A percentile compares a stretch with the other conserved stretches of the same genome.
Conservation (phyloP, 2,888 invertebrate genomes). For the Gymnosoma rotundatum region DNA sequence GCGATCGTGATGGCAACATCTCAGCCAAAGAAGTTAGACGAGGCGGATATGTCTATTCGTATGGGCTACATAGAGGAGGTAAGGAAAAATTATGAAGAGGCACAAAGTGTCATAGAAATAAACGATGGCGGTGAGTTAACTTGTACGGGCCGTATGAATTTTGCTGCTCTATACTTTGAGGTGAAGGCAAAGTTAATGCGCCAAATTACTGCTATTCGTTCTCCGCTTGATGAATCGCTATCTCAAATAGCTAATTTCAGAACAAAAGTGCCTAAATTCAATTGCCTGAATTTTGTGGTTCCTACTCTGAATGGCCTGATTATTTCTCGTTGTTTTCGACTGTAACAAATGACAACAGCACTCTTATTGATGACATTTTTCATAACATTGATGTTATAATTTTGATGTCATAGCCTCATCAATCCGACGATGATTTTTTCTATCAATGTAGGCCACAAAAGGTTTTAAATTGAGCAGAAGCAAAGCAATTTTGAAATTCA, state of each 20-base stretch:
- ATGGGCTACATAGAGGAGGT: too few species aligned
- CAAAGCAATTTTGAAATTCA: too few species aligned
- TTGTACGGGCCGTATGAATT: constrained; percentile 1
- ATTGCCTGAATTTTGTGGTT: constrained; percentile 60
- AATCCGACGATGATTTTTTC: too few species aligned
- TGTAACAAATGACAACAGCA: constrained; percentile 53
- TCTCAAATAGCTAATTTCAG: background rate
- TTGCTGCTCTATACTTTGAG: constrained; percentile 10
- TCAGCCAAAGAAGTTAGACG: too few species aligned
- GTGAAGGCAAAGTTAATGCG: constrained; percentile 24
- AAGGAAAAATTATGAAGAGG: background rate
- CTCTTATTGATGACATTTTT: too few species aligned
- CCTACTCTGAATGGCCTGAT: constrained; percentile 62
- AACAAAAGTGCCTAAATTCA: constrained; percentile 51
- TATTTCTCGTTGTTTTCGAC: constrained; percentile 62
- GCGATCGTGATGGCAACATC: too few species aligned
- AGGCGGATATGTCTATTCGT: too few species aligned
- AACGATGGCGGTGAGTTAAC: background rate
- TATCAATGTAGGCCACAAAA: too few species aligned
- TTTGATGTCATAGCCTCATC: too few species aligned
- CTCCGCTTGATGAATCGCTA: background rate
- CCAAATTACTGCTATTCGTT: constrained; percentile 3
- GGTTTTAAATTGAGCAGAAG: too few species aligned
- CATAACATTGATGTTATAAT: too few species aligned
- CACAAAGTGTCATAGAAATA: background rate